Evolutionary conservation across 2,888 invertebrate species (phyloP).

Genomic region (Gymnocheta viridis): DNA sequence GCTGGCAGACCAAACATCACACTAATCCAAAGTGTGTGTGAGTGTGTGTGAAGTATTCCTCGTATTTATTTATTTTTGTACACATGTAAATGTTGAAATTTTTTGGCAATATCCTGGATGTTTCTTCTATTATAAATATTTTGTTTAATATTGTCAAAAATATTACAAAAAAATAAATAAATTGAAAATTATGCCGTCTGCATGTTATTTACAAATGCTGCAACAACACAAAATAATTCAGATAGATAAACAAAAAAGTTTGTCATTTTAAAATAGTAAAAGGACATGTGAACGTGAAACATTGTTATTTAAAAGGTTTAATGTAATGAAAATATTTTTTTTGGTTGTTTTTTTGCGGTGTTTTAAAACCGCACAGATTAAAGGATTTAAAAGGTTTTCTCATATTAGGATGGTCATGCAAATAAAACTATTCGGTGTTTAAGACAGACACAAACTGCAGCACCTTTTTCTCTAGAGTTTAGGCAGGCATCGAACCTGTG

Average conservation of each 20-base stretch:
- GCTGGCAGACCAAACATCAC: slow-evolving; percentile 14
- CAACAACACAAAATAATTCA: slow-evolving; percentile 24
- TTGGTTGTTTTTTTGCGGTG: background rate
- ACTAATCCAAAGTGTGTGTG: background rate
- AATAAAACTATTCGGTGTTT: too few species aligned
- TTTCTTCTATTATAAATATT: background rate
- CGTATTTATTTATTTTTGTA: slow-evolving; percentile 30
- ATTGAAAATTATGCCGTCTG: slow-evolving; percentile 61
- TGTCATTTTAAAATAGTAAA: slow-evolving; percentile 25
- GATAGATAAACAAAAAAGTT: slow-evolving; percentile 35
- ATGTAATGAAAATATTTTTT: slow-evolving; percentile 3
- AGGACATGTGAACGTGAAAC: slow-evolving; percentile 32
- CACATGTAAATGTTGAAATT: slow-evolving; percentile 25
- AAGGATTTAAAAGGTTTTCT: slow-evolving; percentile 22
- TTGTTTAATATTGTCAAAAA: slow-evolving; percentile 26
- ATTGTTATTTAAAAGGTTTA: slow-evolving; percentile 27
- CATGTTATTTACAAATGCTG: slow-evolving; percentile 54
- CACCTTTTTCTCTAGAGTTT: too few species aligned
- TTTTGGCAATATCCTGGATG: slow-evolving; percentile 29
- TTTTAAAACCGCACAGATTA: slow-evolving; percentile 27
- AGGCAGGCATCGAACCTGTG: too few species aligned
- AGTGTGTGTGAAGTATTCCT: background rate
- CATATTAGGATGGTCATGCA: too few species aligned
- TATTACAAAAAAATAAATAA: background rate
- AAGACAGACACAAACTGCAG: too few species aligned